Evolutionary conservation across 2,888 invertebrate species (phyloP).

Genomic region (Halictus quadricinctus): DNA sequence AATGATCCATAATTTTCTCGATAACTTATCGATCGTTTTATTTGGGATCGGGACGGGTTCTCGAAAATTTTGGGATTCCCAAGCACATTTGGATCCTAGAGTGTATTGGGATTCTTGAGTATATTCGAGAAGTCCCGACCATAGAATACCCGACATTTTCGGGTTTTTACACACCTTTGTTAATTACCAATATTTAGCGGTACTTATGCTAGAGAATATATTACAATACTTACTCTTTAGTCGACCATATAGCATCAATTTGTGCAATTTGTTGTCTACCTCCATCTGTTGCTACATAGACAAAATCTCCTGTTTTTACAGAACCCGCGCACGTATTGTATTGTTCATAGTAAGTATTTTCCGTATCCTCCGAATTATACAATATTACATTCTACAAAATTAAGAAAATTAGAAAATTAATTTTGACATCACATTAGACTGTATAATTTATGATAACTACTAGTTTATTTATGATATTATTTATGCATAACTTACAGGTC

Average conservation of each 20-base stretch:
- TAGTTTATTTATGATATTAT: neutral
- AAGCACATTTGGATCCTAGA: too few relatives aligned
- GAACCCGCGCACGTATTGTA: conserved; percentile 93
- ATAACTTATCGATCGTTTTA: too few relatives aligned
- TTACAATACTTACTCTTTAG: conserved; percentile 89
- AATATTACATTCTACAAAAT: conserved; percentile 89
- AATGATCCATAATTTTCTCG: too few relatives aligned
- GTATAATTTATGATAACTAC: neutral
- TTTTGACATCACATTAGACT: neutral
- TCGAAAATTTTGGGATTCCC: too few relatives aligned
- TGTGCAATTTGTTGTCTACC: conserved; percentile 96
- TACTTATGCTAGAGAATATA: conserved; percentile 24
- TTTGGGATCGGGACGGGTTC: too few relatives aligned
- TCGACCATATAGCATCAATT: conserved; percentile 97
- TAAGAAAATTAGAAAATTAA: conserved; percentile 25
- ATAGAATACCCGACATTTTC: neutral
- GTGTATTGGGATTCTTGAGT: too few relatives aligned
- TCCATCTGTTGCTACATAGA: conserved; percentile 95
- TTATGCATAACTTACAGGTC: conserved; percentile 86
- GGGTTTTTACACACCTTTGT: neutral
- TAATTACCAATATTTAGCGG: neutral
- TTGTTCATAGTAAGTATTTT: conserved; percentile 95
- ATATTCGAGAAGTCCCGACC: neutral
- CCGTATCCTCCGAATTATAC: conserved; percentile 88
- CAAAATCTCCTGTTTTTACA: conserved; percentile 95